Conservation (phyloP, 2,113 vertebrate species). For the Electrona antarctica region DNA sequence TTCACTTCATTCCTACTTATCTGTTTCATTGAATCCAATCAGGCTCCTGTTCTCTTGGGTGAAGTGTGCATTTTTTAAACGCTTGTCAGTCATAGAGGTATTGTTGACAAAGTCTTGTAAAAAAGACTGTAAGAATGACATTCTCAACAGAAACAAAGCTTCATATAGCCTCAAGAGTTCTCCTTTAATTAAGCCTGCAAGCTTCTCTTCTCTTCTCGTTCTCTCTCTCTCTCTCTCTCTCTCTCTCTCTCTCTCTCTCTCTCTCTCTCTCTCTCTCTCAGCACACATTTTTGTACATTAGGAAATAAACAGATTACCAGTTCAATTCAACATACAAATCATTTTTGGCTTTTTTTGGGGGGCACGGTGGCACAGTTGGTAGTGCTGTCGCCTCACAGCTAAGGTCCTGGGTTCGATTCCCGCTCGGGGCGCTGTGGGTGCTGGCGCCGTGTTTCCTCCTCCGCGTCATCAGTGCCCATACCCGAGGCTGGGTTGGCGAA, state of each 20-base stretch:
- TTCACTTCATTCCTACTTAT: constrained; percentile 2
- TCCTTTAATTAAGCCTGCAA: no score
- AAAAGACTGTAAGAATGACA: no score
- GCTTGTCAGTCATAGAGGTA: not conserved
- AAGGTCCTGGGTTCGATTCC: no score
- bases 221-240: not conserved
- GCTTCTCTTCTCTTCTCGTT: not conserved
- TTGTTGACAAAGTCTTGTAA: not conserved
- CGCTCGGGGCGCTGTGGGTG: no score
- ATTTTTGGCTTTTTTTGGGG: no score
- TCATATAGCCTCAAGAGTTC: not conserved
- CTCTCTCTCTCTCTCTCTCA: not conserved
- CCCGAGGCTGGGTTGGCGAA: no score
- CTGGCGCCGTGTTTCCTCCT: no score
- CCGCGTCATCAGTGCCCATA: no score
- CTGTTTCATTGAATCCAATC: constrained; percentile 19
- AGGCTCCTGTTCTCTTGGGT: not conserved
- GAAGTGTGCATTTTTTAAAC: not conserved
- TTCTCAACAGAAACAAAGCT: not conserved
- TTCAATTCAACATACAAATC: not conserved
- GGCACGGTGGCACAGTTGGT: no score
- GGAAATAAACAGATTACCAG: no score
- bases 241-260: constrained; percentile 10
- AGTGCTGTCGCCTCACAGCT: no score
- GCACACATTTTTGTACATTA: not conserved